phyloP scores from a whole-genome alignment of 2,113 vertebrate genomes.

The Cygnus buccinator region DNA sequence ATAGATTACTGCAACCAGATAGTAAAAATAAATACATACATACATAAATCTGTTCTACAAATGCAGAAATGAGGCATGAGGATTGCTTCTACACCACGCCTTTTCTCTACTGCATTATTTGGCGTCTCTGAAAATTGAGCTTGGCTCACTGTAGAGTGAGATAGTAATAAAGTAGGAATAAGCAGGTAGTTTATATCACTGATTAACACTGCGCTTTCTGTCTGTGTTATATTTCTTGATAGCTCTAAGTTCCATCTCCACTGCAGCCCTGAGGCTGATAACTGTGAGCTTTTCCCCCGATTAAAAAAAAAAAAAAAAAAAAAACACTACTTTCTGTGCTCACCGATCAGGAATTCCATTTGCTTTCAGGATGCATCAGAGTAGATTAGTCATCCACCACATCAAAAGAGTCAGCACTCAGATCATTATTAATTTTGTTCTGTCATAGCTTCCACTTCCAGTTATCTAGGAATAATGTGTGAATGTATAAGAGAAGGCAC shows the following conservation, averaged over 20 bases:
- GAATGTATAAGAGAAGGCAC: neutral
- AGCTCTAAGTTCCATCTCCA: neutral
- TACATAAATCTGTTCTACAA: neutral
- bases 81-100: neutral
- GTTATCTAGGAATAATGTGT: neutral
- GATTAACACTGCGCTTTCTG: neutral
- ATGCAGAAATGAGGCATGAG: neutral
- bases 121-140: neutral
- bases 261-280: neutral
- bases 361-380: neutral
- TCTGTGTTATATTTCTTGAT: neutral
- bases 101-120: neutral
- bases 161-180: neutral
- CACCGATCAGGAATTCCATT: conserved; percentile 13
- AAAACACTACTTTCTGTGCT: neutral
- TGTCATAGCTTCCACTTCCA: neutral
- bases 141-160: neutral
- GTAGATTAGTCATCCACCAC: neutral
- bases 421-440: neutral
- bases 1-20: neutral
- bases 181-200: neutral
- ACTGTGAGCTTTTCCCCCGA: neutral
- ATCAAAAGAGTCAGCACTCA: neutral
- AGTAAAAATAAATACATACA: neutral
- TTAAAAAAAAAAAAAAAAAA: neutral